Percentiles rank a stretch among this genome's conserved stretches.
Evolutionary conservation across 2,888 invertebrate species (phyloP).

Genomic region (Melipona bicolor): DNA sequence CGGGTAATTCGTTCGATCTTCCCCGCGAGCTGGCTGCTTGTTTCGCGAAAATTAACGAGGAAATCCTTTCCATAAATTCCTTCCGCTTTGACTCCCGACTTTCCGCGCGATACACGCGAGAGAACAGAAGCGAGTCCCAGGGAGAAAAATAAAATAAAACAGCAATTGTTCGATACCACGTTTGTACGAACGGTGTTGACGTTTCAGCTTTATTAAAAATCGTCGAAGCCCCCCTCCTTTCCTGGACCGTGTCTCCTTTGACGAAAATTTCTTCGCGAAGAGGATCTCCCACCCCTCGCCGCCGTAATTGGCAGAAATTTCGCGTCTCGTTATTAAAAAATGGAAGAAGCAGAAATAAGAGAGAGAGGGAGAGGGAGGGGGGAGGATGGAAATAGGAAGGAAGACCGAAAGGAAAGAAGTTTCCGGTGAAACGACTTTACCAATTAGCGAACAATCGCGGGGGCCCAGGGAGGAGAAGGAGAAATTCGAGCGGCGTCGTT

Average conservation of each 20-base stretch:
- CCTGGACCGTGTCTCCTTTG: too few relatives aligned
- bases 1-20: not conserved
- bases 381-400: not conserved
- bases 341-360: not conserved
- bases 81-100: not conserved
- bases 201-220: slow-evolving; percentile 22
- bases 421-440: slow-evolving; percentile 49
- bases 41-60: not conserved
- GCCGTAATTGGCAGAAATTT: slow-evolving; percentile 39
- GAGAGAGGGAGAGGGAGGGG: not conserved
- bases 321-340: slow-evolving; percentile 17
- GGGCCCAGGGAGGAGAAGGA: not conserved
- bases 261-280: not conserved
- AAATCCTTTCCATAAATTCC: not conserved
- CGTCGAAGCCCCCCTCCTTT: not conserved
- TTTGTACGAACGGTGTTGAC: not conserved
- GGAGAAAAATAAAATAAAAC: not conserved
- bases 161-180: slow-evolving; percentile 9
- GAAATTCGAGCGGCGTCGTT: slow-evolving; percentile 43
- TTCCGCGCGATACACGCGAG: not conserved
- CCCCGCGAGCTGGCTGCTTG: not conserved
- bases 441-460: slow-evolving; percentile 57
- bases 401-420: slow-evolving; percentile 14
- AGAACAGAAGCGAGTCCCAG: not conserved
- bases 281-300: too few relatives aligned